Percentiles rank a stretch among this genome's conserved stretches.
These are phyloP conservation scores for Pampus argenteus DNA, from an alignment of 2,797 vertebrate genomes.

Conservation along the genomic window DNA sequence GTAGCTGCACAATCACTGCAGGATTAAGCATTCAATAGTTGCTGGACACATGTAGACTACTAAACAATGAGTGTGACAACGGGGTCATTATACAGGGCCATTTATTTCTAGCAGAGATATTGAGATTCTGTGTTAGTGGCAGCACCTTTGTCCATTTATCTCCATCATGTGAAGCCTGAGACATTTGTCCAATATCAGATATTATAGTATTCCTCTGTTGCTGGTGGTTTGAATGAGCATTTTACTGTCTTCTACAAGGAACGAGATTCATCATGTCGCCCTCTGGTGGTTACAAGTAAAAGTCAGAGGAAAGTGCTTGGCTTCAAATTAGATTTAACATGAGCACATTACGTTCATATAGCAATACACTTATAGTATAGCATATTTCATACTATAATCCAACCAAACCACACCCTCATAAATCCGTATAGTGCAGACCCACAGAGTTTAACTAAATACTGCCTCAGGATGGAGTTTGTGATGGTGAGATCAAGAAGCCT, in stretches of 20 bases:
- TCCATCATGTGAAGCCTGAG: background rate
- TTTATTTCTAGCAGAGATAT: background rate
- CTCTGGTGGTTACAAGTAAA: conserved; percentile 56
- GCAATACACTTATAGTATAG: background rate
- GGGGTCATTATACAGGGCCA: background rate
- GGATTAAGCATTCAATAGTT: background rate
- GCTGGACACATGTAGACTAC: background rate
- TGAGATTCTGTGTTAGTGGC: background rate
- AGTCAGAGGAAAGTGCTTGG: background rate
- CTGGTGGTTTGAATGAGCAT: background rate
- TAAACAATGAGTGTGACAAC: background rate
- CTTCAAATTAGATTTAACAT: background rate
- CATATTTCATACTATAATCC: background rate
- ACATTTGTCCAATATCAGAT: background rate
- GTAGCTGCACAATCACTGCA: background rate
- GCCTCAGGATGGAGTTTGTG: background rate
- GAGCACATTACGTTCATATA: background rate
- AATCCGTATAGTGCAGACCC: background rate
- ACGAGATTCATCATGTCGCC: conserved; percentile 30
- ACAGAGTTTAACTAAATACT: background rate
- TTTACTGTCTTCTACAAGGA: background rate
- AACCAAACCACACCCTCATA: background rate
- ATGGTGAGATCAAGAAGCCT: background rate
- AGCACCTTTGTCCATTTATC: background rate
- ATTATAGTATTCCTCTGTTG: background rate